phyloP scores from a whole-genome alignment of 2,888 invertebrate species.

The Isoperla grammatica region DNA sequence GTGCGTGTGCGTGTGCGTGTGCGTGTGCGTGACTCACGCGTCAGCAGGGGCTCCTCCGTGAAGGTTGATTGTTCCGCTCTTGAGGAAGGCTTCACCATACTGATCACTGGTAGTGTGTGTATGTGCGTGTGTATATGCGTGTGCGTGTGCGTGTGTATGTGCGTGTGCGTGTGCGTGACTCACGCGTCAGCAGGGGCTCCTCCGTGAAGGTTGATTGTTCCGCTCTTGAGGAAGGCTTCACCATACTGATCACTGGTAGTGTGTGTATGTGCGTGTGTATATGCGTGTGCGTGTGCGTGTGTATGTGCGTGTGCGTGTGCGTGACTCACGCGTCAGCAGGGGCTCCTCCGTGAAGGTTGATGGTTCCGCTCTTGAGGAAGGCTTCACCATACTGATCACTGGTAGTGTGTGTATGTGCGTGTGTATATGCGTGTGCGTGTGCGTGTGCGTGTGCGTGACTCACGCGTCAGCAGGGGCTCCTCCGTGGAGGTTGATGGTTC shows the following conservation, averaged over 20 bases:
- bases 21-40: too few species aligned
- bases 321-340: constrained; percentile 57
- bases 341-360: constrained; percentile 55
- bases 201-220: constrained; percentile 52
- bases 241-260: constrained; percentile 54
- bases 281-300: too few species aligned
- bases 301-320: too few species aligned
- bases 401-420: too few species aligned
- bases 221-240: constrained; percentile 49
- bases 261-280: too few species aligned
- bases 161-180: too few species aligned
- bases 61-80: constrained; percentile 49
- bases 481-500: constrained; percentile 53
- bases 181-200: constrained; percentile 57
- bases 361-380: constrained; percentile 49
- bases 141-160: too few species aligned
- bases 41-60: constrained; percentile 58
- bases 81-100: constrained; percentile 51
- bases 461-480: constrained; percentile 57
- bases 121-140: too few species aligned
- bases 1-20: too few species aligned
- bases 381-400: constrained; percentile 51
- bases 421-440: too few species aligned
- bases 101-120: constrained; percentile 53
- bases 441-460: too few species aligned